These are phyloP conservation scores for Canis aureus DNA, from an alignment of 2,113 vertebrate species.

Conservation along the genomic window DNA sequence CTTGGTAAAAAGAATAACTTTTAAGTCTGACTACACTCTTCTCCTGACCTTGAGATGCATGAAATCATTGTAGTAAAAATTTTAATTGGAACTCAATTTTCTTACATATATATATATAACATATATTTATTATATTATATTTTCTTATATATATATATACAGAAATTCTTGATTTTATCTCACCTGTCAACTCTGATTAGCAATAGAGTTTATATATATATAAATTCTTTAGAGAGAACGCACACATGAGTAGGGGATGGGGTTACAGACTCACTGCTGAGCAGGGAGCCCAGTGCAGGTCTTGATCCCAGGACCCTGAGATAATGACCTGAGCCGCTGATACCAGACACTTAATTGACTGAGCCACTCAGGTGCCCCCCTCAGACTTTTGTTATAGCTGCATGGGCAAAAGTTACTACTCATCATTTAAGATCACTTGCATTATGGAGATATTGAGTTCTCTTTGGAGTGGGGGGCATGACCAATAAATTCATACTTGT, in stretches of 20 bases:
- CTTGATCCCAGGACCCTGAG: not conserved
- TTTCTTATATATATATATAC: too few species aligned
- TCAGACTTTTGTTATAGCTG: not conserved
- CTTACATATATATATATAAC: too few species aligned
- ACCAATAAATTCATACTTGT: not conserved
- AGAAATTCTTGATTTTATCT: conserved; percentile 43
- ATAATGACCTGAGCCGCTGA: not conserved
- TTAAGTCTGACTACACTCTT: not conserved
- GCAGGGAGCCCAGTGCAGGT: not conserved
- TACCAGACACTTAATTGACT: not conserved
- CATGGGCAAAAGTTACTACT: not conserved
- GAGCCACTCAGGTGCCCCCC: not conserved
- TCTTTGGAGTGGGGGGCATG: not conserved
- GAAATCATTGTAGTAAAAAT: not conserved
- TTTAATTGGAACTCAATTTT: not conserved
- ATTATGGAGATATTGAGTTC: not conserved
- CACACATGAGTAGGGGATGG: not conserved
- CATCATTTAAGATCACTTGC: not conserved
- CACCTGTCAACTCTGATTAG: conserved; percentile 60
- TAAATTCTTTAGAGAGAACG: too few species aligned
- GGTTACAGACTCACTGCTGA: not conserved
- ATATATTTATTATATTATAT: too few species aligned
- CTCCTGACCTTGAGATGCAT: not conserved
- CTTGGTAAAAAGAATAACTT: not conserved
- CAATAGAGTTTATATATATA: not conserved